Evolutionary conservation across 2,797 vertebrate species (phyloP).

Genomic region (Iguana delicatissima): DNA sequence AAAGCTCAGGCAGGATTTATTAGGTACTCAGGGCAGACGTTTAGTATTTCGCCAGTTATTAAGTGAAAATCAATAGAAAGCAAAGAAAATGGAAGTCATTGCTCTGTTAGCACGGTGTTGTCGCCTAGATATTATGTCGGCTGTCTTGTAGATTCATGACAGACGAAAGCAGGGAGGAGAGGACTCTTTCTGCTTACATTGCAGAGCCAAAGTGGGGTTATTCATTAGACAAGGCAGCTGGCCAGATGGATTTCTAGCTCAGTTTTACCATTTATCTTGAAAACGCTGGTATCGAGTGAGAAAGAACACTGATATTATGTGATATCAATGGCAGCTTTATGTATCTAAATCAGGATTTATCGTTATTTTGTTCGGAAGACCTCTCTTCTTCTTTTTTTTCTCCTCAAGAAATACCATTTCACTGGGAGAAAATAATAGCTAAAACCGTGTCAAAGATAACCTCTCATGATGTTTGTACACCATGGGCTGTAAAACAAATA

Average conservation of each 20-base stretch:
- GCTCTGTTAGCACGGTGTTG: constrained; percentile 94
- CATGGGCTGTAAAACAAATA: constrained; percentile 85
- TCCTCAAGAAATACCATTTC: constrained; percentile 90
- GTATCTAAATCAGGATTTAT: constrained; percentile 98
- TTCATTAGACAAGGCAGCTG: constrained; percentile 99
- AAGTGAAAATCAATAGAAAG: constrained; percentile 99
- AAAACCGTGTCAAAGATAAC: constrained; percentile 89
- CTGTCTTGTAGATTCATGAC: constrained; percentile 99
- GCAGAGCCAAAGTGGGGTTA: constrained; percentile 99
- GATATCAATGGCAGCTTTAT: constrained; percentile 99
- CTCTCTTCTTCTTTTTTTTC: constrained; percentile 83
- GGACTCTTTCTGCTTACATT: constrained; percentile 99
- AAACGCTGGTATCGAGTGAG: constrained; percentile 94
- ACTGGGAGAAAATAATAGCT: constrained; percentile 93
- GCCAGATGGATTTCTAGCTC: constrained; percentile 99
- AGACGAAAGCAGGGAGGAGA: constrained; percentile 91
- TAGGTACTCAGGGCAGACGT: constrained; percentile 99
- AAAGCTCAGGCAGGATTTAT: constrained; percentile 99
- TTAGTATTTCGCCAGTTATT: constrained; percentile 99
- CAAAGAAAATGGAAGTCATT: constrained; percentile 99
- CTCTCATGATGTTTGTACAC: constrained; percentile 83
- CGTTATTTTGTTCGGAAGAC: constrained; percentile 99
- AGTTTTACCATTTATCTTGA: constrained; percentile 99
- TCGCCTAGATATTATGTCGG: constrained; percentile 99
- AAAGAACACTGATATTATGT: constrained; percentile 99